Percentiles rank a stretch among this genome's conserved stretches.
phyloP scores from a whole-genome alignment of 2,113 vertebrate species.

The Cyprinus carpio region DNA sequence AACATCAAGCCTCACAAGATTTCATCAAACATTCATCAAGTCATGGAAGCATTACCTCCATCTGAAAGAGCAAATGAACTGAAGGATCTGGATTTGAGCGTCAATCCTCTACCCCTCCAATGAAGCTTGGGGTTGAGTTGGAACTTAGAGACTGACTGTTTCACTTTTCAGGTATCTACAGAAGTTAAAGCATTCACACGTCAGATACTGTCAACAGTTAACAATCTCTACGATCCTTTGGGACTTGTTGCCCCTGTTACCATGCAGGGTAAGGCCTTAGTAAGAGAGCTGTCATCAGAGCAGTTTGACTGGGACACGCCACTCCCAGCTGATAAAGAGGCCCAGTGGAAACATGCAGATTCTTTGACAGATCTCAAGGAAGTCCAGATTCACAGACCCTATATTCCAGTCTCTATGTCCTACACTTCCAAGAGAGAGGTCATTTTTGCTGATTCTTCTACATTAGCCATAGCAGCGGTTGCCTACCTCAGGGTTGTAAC shows the following conservation, averaged over 20 bases:
- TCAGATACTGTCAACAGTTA: conserved; percentile 17
- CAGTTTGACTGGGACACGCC: too few species aligned
- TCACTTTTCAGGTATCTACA: conserved; percentile 31
- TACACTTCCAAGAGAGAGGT: too few species aligned
- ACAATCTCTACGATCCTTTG: conserved; percentile 36
- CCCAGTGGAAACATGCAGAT: too few species aligned
- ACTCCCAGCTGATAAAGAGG: too few species aligned
- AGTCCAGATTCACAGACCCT: too few species aligned
- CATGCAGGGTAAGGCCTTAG: background rate
- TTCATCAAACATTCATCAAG: background rate
- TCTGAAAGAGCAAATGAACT: conserved; percentile 2
- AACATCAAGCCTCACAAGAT: conserved; percentile 39
- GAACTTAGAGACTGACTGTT: conserved; percentile 29
- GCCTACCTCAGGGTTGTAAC: too few species aligned
- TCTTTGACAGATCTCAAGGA: too few species aligned
- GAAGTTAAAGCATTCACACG: background rate
- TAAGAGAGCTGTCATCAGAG: too few species aligned
- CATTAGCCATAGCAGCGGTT: too few species aligned
- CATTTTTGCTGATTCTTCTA: too few species aligned
- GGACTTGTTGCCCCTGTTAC: too few species aligned
- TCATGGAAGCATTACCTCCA: conserved; percentile 17
- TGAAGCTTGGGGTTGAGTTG: conserved; percentile 13
- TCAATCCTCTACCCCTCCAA: background rate
- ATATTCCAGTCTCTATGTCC: too few species aligned
- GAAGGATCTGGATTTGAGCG: conserved; percentile 8